Evolutionary conservation across 2,888 invertebrate genomes (phyloP).

Genomic region (Nineta flava): DNA sequence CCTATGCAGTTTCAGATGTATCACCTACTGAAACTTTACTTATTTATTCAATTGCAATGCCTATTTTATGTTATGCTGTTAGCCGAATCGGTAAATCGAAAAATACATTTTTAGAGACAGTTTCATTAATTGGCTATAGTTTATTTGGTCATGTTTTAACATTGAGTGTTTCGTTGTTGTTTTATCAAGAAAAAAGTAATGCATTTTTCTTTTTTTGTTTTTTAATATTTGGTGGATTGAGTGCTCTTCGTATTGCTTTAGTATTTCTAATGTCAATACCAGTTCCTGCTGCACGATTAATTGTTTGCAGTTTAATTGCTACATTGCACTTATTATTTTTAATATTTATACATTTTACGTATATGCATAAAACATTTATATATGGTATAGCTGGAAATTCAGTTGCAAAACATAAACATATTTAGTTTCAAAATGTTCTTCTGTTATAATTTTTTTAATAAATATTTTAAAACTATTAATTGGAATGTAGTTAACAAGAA

Average conservation of each 20-base stretch:
- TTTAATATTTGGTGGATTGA: slow-evolving; percentile 29
- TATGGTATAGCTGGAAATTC: slow-evolving; percentile 16
- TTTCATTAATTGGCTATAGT: slow-evolving; percentile 30
- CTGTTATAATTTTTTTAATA: too few relatives aligned
- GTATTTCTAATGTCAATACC: slow-evolving; percentile 29
- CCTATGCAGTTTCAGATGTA: slow-evolving; percentile 15
- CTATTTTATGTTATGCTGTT: slow-evolving; percentile 22
- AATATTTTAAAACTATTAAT: too few relatives aligned
- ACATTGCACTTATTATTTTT: slow-evolving; percentile 30
- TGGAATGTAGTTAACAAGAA: too few relatives aligned
- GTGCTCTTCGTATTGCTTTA: slow-evolving; percentile 29
- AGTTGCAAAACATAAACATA: background rate
- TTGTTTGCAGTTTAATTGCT: slow-evolving; percentile 31
- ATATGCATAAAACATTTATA: slow-evolving; percentile 30
- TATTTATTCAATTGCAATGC: slow-evolving; percentile 23
- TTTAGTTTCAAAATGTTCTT: too few relatives aligned
- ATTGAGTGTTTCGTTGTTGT: slow-evolving; percentile 24
- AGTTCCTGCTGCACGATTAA: slow-evolving; percentile 28
- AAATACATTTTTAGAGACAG: slow-evolving; percentile 24
- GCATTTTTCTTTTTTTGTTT: slow-evolving; percentile 29
- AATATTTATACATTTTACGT: slow-evolving; percentile 33
- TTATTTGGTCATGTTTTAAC: slow-evolving; percentile 32
- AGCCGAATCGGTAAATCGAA: slow-evolving; percentile 21
- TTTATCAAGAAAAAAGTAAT: slow-evolving; percentile 27
- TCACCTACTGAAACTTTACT: slow-evolving; percentile 23